phyloP scores from a whole-genome alignment of 2,888 invertebrate species.

The Cosmia pyralina region DNA sequence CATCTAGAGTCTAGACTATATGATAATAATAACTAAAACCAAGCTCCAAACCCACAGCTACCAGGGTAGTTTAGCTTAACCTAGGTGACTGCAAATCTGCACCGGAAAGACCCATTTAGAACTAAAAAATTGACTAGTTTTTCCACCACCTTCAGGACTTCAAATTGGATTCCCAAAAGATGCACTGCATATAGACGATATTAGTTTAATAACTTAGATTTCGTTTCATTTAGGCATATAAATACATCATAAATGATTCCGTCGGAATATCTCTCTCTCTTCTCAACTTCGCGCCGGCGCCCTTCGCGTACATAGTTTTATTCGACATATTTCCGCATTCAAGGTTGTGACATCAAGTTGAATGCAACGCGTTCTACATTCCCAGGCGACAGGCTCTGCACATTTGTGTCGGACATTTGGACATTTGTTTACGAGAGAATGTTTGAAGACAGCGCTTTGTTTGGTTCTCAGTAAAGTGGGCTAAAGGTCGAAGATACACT shows the following conservation, averaged over 20 bases:
- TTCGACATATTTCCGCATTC: slow-evolving; percentile 64
- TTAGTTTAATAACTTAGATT: background rate
- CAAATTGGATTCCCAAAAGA: too few species aligned
- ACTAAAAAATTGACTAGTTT: background rate
- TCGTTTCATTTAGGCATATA: background rate
- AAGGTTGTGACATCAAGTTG: slow-evolving; percentile 63
- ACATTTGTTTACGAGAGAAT: slow-evolving; percentile 62
- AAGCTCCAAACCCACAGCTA: too few species aligned
- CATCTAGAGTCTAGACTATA: too few species aligned
- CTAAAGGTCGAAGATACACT: slow-evolving; percentile 53
- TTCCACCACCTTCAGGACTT: background rate
- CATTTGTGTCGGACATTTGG: slow-evolving; percentile 61
- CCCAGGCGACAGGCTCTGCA: slow-evolving; percentile 45
- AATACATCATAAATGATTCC: background rate
- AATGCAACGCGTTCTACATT: slow-evolving; percentile 62
- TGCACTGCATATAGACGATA: too few species aligned
- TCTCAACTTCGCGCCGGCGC: slow-evolving; percentile 35
- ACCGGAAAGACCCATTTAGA: background rate
- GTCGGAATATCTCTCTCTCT: slow-evolving; percentile 25
- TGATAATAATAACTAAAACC: too few species aligned
- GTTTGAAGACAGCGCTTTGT: slow-evolving; percentile 61
- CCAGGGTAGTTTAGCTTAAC: too few species aligned
- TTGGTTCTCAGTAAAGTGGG: slow-evolving; percentile 61
- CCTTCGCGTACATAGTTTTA: slow-evolving; percentile 57
- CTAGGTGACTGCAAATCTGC: too few species aligned